Percentiles rank a stretch among this genome's conserved stretches.
Evolutionary conservation across 2,113 vertebrate genomes (phyloP).

Genomic region (Anhinga anhinga): DNA sequence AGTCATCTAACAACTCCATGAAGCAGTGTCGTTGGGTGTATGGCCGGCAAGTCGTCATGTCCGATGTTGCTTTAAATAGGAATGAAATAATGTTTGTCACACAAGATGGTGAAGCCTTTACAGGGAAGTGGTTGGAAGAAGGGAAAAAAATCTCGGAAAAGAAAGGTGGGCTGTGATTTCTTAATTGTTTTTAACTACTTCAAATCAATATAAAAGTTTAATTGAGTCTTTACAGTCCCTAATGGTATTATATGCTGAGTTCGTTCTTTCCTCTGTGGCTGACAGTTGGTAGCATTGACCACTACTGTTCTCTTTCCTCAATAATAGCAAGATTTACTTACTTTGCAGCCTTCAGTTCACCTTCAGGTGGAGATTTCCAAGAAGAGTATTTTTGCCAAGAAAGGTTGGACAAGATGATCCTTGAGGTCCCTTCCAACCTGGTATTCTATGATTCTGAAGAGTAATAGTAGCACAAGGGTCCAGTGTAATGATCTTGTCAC

Average conservation of each 20-base stretch:
- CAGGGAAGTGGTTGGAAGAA: slow-evolving; percentile 88
- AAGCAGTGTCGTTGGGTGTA: slow-evolving; percentile 94
- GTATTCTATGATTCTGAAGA: background rate
- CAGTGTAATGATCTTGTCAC: background rate
- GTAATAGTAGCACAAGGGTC: background rate
- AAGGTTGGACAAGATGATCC: no score
- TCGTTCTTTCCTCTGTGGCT: background rate
- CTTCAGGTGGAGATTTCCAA: background rate
- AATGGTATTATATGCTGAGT: background rate
- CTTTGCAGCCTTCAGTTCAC: background rate
- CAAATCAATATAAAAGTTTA: background rate
- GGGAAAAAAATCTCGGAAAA: slow-evolving; percentile 83
- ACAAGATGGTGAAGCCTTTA: slow-evolving; percentile 93
- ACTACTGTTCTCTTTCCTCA: background rate
- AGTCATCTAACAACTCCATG: slow-evolving; percentile 80
- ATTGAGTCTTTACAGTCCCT: background rate
- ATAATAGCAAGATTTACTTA: background rate
- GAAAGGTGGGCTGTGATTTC: slow-evolving; percentile 81
- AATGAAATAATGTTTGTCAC: slow-evolving; percentile 92
- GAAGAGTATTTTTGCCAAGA: background rate
- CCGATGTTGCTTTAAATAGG: slow-evolving; percentile 89
- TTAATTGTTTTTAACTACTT: background rate
- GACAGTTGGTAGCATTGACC: background rate
- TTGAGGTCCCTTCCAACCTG: no score
- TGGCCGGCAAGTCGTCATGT: slow-evolving; percentile 93